Evolutionary conservation across 2,113 vertebrate species (phyloP), one percentile per base, ranked within the genome.

Genomic region (Hydropotes inermis): DNA sequence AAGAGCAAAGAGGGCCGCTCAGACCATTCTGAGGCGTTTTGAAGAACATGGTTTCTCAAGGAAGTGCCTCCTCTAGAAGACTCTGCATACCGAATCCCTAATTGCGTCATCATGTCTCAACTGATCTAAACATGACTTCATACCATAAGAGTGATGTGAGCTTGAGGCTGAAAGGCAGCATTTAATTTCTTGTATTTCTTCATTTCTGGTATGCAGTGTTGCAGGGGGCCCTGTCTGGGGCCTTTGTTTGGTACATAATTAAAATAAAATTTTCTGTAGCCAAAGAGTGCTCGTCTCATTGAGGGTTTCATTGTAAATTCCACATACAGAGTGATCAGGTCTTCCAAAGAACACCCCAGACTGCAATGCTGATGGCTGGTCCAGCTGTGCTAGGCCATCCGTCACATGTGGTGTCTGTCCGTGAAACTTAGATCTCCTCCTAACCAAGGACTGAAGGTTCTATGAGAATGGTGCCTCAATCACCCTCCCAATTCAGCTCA

Each of bases 241-340:
- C 14, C 13, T 85, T 90, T 45, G 8, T 54, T 93, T 78, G 76
- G 27, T 83, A 43, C 2, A n/a, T 70, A 61, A 84, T 87, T 93
- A 94, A 89, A 84, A 89, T 92, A 28, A 96, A 57, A 96, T 88
- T 97, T 64, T 60, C n/a, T 96, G 85, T 70, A 86, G 83, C 28
- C 67, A 27, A 52, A 76, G 58, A 58, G 14, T 36, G 23, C 0
- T 76, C 21, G 36, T 67, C 36, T 67, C 33, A 21, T 91, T 85
- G 45, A 78, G 30, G 39, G 16, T 58, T 91, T 85, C 47, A 54
- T 50, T 82, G 28, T 47, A 91, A 93, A 91, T 89, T 23, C 36
- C 39, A 93, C 19, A 70, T 5, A 43, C 13, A 76, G 84, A 14
- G 10, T 85, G 36, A 28, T 87, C 8, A 3, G 39, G 21, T 89